Conservation (phyloP, 2,113 vertebrate genomes). For the Bothrops jararaca region DNA sequence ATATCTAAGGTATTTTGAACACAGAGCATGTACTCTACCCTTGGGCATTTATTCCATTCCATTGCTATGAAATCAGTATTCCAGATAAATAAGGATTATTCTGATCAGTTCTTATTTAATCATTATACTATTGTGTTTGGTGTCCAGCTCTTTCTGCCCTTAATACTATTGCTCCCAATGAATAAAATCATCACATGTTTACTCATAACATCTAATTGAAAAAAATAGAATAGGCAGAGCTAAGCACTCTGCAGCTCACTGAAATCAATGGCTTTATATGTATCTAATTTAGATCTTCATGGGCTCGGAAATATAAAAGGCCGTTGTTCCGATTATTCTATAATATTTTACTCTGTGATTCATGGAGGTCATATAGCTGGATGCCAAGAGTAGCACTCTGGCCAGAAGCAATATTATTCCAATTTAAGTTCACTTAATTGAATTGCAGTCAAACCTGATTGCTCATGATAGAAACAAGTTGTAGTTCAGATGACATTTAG, state of each 20-base stretch:
- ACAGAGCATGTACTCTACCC: too few species aligned
- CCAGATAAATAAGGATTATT: not conserved
- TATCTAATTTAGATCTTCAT: not conserved
- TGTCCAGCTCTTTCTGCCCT: not conserved
- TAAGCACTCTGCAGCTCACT: not conserved
- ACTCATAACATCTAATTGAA: not conserved
- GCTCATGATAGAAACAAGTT: slow-evolving; percentile 4
- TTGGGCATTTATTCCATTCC: not conserved
- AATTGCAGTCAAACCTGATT: slow-evolving; percentile 16
- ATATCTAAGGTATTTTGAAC: not conserved
- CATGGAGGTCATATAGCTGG: not conserved
- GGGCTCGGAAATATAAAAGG: not conserved
- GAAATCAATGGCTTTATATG: not conserved
- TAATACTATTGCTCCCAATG: not conserved
- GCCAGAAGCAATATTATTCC: slow-evolving; percentile 24
- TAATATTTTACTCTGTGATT: not conserved
- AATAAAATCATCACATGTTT: not conserved
- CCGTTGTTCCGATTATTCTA: not conserved
- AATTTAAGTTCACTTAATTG: slow-evolving; percentile 21
- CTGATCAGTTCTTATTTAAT: not conserved
- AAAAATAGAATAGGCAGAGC: not conserved
- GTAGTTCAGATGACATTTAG: slow-evolving; percentile 7
- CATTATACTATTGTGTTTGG: not conserved
- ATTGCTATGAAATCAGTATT: not conserved
- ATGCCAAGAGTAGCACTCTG: slow-evolving; percentile 1